Evolutionary conservation across 2,797 vertebrate genomes (phyloP).

Genomic region (Liasis olivaceus): DNA sequence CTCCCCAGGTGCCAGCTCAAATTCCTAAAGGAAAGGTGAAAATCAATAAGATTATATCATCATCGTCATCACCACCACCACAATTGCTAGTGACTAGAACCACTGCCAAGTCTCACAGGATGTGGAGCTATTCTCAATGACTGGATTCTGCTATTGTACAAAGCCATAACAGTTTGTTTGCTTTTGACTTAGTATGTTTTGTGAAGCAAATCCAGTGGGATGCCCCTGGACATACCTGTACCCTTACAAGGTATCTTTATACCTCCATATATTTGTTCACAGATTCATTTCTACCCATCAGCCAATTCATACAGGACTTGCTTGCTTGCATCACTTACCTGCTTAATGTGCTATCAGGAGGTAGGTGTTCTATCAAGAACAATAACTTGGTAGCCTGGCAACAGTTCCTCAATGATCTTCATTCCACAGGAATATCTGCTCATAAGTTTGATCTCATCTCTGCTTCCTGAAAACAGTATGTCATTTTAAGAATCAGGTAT

Average conservation of each 20-base stretch:
- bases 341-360: conserved; percentile 5
- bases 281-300: neutral
- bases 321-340: neutral
- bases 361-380: conserved; percentile 17
- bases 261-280: neutral
- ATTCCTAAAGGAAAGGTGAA: neutral
- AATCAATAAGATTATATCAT: neutral
- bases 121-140: neutral
- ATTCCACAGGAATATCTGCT: neutral
- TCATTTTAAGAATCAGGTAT: neutral
- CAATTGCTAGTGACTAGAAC: neutral
- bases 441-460: neutral
- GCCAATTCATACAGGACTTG: neutral
- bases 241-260: neutral
- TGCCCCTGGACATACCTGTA: neutral
- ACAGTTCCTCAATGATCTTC: conserved; percentile 14
- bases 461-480: neutral
- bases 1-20: neutral
- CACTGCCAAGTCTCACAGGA: neutral
- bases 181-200: neutral
- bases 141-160: neutral
- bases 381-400: conserved; percentile 23
- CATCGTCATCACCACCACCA: neutral
- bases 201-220: neutral
- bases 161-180: neutral